Percentiles rank a stretch among this genome's conserved stretches.
Evolutionary conservation across 2,888 invertebrate genomes (phyloP).

Genomic region (Dastarcus helophoroides): DNA sequence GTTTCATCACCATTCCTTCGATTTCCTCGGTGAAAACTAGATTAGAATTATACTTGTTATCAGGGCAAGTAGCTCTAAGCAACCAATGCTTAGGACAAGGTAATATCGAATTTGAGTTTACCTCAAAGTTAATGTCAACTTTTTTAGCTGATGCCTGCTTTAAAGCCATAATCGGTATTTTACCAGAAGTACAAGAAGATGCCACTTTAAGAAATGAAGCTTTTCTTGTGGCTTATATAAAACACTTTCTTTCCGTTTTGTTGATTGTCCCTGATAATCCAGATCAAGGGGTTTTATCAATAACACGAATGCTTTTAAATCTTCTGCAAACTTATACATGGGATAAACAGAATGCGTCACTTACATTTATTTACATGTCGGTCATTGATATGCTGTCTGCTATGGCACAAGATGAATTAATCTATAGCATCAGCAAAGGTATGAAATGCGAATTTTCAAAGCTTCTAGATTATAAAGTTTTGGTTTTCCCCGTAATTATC

Average conservation of each 20-base stretch:
- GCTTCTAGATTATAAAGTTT: too few relatives aligned
- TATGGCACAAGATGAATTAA: slow-evolving; percentile 70
- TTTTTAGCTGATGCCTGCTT: slow-evolving; percentile 83
- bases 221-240: slow-evolving; percentile 57
- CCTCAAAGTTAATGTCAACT: slow-evolving; percentile 1
- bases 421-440: slow-evolving; percentile 79
- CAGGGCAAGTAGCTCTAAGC: slow-evolving; percentile 78
- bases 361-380: slow-evolving; percentile 59
- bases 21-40: slow-evolving; percentile 67
- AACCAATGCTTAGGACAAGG: slow-evolving; percentile 89
- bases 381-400: slow-evolving; percentile 69
- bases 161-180: slow-evolving; percentile 71
- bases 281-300: slow-evolving; percentile 73
- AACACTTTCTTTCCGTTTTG: slow-evolving; percentile 71
- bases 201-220: slow-evolving; percentile 60
- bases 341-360: slow-evolving; percentile 53
- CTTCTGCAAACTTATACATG: slow-evolving; percentile 65
- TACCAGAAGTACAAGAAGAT: slow-evolving; percentile 69
- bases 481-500: too few relatives aligned
- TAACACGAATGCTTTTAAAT: slow-evolving; percentile 70
- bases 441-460: too few relatives aligned
- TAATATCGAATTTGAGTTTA: slow-evolving; percentile 27
- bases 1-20: slow-evolving; percentile 95
- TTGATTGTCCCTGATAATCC: slow-evolving; percentile 83
- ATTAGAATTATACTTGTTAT: slow-evolving; percentile 74